Conservation (phyloP, 1,140 invertebrate genomes). For the Hyles euphorbiae region DNA sequence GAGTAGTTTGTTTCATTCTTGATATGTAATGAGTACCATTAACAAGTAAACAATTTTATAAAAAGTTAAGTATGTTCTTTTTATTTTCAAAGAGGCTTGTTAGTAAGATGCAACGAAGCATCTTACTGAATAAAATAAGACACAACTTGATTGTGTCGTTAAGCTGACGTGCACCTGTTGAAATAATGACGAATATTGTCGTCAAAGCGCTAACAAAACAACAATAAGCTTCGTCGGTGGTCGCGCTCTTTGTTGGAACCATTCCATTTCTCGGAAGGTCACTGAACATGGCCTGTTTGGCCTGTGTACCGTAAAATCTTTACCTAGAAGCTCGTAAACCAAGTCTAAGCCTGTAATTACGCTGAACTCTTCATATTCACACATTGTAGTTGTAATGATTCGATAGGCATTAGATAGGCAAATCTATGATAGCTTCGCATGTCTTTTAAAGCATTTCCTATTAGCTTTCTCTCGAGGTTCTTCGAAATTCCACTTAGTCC, state of each 20-base stretch:
- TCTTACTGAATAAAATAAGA: background rate
- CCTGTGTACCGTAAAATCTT: conserved; percentile 39
- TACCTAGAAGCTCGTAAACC: conserved; percentile 52
- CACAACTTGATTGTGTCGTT: conserved; percentile 5
- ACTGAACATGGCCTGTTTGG: conserved; percentile 36
- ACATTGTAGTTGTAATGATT: too few relatives aligned
- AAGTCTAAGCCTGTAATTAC: conserved; percentile 51
- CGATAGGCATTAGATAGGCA: too few relatives aligned
- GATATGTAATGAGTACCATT: too few relatives aligned
- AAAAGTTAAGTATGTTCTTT: background rate
- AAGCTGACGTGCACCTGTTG: conserved; percentile 26
- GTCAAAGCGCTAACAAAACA: conserved; percentile 42
- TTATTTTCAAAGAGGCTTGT: too few relatives aligned
- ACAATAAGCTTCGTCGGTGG: conserved; percentile 58
- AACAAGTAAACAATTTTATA: too few relatives aligned
- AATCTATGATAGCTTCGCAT: too few relatives aligned
- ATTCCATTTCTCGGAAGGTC: conserved; percentile 61
- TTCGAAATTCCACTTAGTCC: too few relatives aligned
- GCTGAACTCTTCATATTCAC: conserved; percentile 11
- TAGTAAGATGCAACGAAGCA: background rate
- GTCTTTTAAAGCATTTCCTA: too few relatives aligned
- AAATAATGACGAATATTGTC: conserved; percentile 53
- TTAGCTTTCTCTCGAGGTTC: too few relatives aligned
- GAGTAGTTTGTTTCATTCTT: too few relatives aligned
- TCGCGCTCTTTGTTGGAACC: conserved; percentile 39